Base-by-base conservation (phyloP, 1,140 invertebrate species). In the Zaprionus inermis region DNA sequence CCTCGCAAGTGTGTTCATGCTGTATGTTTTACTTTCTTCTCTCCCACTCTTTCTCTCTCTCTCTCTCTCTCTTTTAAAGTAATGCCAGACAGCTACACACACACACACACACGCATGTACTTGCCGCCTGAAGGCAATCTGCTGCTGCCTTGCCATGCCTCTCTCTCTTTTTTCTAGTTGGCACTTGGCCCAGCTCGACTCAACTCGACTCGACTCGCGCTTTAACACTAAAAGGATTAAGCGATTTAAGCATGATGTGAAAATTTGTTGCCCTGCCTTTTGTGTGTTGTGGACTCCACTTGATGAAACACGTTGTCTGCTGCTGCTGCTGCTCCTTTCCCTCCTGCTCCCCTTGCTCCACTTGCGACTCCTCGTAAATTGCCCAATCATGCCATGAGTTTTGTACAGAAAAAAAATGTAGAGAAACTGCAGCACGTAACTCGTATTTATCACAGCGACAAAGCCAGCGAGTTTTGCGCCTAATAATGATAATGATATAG, bases 221-320 rank as follows among this genome's bases (percentile, higher is more conserved):
- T 60, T 81, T 72, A 89, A 71, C 73, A 80, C 84, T 88, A 89
- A 88, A 88, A 88, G 84, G 84, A 89, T 88, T 88, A 88, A 89
- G 84, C 84, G 83, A 86, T 68, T 88, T 89, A 81, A 78, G 64
- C 78, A 76, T 81, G 80, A 84, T 89, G 84, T 88, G 84, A 89
- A 81, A 88, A 89, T 88, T 84, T 84, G 84, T 83, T 79, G 76
- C 66, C 63, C 10, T 79, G 82, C 75, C 75, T 28, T 75, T 72
- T 70, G 44, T 64, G 38, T 72, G 61, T 49, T 49, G 44, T 49
- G 38, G 49, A n/a, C 44, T 36, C 18, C 55, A 55, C 46, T 58
- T 55, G 69, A 73, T 57, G 66, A 49, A 63, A 55, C 52, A 52
- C 84, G 69, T 61, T 74, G 78, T 24, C 54, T 44, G n/a, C 38